A percentile compares a stretch with the other conserved stretches of the same genome.
Conservation (phyloP, 2,888 invertebrate species). For the Ceraclea dissimilis region DNA sequence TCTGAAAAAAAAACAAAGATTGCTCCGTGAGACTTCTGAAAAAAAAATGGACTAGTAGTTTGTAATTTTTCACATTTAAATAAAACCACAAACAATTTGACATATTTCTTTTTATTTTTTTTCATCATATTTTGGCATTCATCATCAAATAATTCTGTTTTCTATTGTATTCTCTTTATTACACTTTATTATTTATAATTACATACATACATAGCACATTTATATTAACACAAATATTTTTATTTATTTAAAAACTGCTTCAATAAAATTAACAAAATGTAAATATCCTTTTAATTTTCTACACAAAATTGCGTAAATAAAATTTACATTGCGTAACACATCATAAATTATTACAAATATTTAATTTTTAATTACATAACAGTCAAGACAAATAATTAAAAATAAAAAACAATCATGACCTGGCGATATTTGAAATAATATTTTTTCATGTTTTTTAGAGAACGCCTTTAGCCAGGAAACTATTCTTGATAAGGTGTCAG, state of each 20-base stretch:
- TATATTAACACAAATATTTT: neutral
- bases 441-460: too few species aligned
- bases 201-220: neutral
- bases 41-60: too few species aligned
- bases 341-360: neutral
- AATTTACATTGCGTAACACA: neutral
- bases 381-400: too few species aligned
- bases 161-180: neutral
- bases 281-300: neutral
- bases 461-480: too few species aligned
- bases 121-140: slow-evolving; percentile 19
- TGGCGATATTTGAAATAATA: too few species aligned
- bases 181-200: neutral
- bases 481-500: too few species aligned
- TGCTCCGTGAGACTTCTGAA: too few species aligned
- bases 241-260: neutral
- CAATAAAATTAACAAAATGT: neutral
- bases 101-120: slow-evolving; percentile 16
- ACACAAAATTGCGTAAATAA: neutral
- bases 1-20: too few species aligned
- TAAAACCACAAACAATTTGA: too few species aligned
- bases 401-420: too few species aligned
- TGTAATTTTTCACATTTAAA: too few species aligned
- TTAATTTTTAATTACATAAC: too few species aligned
- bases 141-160: neutral